Percentiles rank a stretch among this genome's conserved stretches.
Conservation (phyloP, 2,888 invertebrate species). For the Pollenia amentaria region DNA sequence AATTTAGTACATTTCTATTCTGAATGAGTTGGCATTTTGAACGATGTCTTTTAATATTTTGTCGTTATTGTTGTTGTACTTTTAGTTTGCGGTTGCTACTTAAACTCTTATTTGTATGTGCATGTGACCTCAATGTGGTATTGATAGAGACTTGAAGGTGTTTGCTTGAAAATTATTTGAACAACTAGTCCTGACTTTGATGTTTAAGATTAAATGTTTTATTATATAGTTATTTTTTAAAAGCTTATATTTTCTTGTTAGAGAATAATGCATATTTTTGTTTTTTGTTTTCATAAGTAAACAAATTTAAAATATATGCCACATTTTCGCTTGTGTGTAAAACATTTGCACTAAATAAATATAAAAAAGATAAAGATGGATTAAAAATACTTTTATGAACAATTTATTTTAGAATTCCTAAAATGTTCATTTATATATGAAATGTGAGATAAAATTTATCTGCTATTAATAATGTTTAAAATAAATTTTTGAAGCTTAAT, state of each 20-base stretch:
- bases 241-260: background rate
- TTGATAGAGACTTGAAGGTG: background rate
- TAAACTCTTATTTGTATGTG: conserved; percentile 5
- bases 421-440: too few relatives aligned
- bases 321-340: too few relatives aligned
- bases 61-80: background rate
- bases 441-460: too few relatives aligned
- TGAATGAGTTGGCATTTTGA: conserved; percentile 14
- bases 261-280: too few relatives aligned
- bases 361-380: too few relatives aligned
- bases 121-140: conserved; percentile 1
- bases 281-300: too few relatives aligned
- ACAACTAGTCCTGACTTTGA: background rate
- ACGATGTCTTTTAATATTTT: conserved; percentile 30
- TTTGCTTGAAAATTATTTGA: background rate
- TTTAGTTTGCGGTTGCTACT: background rate
- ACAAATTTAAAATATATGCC: too few relatives aligned
- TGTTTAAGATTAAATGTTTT: background rate
- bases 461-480: too few relatives aligned
- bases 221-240: background rate
- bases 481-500: too few relatives aligned
- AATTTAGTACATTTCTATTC: background rate
- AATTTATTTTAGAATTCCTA: too few relatives aligned
- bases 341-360: too few relatives aligned
- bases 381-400: too few relatives aligned